phyloP scores from a whole-genome alignment of 2,113 vertebrate species.

The Odontophorus gujanensis region DNA sequence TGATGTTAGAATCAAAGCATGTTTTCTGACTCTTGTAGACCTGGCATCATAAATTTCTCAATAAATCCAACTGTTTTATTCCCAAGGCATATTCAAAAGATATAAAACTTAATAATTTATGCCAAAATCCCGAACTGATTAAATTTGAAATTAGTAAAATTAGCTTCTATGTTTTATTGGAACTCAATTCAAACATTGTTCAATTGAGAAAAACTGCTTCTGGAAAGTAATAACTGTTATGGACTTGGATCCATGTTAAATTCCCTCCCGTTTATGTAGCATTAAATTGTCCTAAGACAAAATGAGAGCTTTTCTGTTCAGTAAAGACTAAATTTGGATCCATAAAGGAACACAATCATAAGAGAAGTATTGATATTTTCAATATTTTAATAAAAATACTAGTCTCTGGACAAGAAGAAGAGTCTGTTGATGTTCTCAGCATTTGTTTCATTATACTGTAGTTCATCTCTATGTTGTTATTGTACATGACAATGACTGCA shows the following conservation, averaged over 20 bases:
- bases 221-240: background rate
- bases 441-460: background rate
- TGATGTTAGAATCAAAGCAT: background rate
- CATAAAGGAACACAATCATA: background rate
- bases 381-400: background rate
- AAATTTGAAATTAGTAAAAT: background rate
- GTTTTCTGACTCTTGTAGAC: background rate
- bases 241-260: background rate
- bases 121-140: background rate
- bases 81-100: background rate
- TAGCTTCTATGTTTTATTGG: background rate
- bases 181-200: background rate
- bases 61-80: background rate
- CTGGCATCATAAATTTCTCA: background rate
- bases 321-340: background rate
- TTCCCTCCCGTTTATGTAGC: background rate
- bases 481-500: slow-evolving; percentile 38
- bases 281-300: background rate
- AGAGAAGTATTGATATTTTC: background rate
- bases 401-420: background rate
- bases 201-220: background rate
- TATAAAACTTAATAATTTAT: background rate
- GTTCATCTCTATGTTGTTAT: slow-evolving; percentile 28
- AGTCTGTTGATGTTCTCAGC: background rate
- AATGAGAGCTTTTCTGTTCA: background rate